A percentile compares a stretch with the other conserved stretches of the same genome.
phyloP scores from a whole-genome alignment of 2,113 vertebrate species.

The Symphodus melops region DNA sequence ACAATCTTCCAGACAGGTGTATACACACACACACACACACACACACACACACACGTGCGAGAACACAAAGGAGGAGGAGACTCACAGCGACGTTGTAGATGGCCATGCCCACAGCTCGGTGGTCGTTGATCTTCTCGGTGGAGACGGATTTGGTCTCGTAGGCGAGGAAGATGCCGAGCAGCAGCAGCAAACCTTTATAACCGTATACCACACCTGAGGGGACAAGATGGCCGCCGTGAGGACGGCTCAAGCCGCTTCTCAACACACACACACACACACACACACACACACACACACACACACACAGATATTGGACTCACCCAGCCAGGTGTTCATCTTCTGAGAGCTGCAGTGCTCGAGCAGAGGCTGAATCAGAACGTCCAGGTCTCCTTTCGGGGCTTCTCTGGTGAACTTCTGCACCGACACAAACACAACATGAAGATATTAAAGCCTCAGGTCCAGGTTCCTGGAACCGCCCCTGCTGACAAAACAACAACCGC shows the following conservation, averaged over 20 bases:
- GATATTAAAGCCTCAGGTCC: no score
- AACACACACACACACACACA: no score
- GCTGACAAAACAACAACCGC: no score
- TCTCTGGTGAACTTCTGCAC: constrained; percentile 91
- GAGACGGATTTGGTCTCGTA: constrained; percentile 95
- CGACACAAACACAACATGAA: constrained; percentile 17
- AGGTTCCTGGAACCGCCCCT: no score
- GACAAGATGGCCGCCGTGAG: not conserved
- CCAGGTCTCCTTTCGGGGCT: constrained; percentile 89
- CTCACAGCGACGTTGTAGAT: constrained; percentile 89
- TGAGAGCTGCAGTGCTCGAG: constrained; percentile 95
- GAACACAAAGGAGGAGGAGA: constrained; percentile 4
- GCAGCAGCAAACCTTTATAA: constrained; percentile 90
- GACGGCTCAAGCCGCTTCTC: not conserved
- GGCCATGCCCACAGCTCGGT: constrained; percentile 91
- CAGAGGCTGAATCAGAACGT: constrained; percentile 92
- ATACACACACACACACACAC: constrained; percentile 9
- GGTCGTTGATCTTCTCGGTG: constrained; percentile 93
- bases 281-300: no score
- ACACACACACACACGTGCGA: not conserved
- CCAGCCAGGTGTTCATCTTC: constrained; percentile 98
- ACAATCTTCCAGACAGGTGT: no score
- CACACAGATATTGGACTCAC: constrained; percentile 70
- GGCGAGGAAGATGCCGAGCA: constrained; percentile 93
- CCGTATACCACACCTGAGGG: constrained; percentile 90